Conservation (phyloP, 2,797 vertebrate genomes). For the Hippopotamyrus pictus region DNA sequence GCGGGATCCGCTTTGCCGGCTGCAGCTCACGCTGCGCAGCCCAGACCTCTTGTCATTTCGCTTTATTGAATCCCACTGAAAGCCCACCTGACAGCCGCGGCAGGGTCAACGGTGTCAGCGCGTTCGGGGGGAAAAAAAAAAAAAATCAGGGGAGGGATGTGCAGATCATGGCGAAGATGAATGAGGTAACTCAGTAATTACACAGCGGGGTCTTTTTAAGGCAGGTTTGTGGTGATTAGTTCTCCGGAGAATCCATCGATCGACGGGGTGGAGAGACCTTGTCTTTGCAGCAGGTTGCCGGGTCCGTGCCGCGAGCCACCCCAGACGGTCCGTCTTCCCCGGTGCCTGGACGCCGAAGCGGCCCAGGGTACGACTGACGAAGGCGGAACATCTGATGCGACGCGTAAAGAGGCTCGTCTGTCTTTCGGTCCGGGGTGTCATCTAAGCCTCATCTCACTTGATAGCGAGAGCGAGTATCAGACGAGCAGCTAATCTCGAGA, state of each 20-base stretch:
- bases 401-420: not conserved
- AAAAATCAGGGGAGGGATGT: conserved; percentile 33
- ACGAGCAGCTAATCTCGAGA: not conserved
- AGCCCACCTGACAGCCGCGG: conserved; percentile 60
- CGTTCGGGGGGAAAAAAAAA: conserved; percentile 50
- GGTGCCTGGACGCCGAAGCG: not conserved
- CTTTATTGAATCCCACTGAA: conserved; percentile 63
- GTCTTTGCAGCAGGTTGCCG: not conserved
- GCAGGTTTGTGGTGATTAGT: not conserved
- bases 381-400: not conserved
- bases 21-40: conserved; percentile 55
- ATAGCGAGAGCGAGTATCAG: not conserved
- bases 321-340: not conserved
- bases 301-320: not conserved
- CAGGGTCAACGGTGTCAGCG: conserved; percentile 61
- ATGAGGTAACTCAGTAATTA: conserved; percentile 53
- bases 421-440: not conserved
- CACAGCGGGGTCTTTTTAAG: conserved; percentile 26
- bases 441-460: not conserved
- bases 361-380: not conserved
- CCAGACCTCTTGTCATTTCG: conserved; percentile 60
- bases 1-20: conserved; percentile 56
- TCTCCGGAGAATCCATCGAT: not conserved
- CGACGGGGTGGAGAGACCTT: not conserved
- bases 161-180: conserved; percentile 49